These are phyloP conservation scores for Dipus sagitta DNA, from an alignment of 2,797 vertebrate species.

Conservation along the genomic window DNA sequence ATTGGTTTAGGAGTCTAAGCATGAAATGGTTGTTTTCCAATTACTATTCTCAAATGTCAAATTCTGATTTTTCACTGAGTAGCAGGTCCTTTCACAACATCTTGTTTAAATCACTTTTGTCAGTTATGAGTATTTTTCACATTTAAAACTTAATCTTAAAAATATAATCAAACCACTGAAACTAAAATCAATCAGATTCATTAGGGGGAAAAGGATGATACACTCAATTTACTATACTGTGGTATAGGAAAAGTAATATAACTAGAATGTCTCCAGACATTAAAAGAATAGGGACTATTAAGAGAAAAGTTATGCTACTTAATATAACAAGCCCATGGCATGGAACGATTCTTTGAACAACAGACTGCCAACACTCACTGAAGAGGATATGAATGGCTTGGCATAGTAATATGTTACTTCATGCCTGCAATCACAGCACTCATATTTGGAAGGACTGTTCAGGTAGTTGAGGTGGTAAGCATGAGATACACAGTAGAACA, in stretches of 20 bases:
- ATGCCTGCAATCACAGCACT: background rate
- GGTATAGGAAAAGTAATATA: background rate
- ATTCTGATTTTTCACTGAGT: background rate
- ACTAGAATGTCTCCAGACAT: background rate
- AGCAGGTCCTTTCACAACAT: slow-evolving; percentile 26
- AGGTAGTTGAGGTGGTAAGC: no score
- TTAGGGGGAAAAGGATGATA: background rate
- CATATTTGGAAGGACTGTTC: background rate
- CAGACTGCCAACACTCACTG: background rate
- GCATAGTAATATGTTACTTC: background rate
- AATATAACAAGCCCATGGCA: background rate
- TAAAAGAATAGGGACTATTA: slow-evolving; percentile 1
- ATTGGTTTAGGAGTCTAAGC: background rate
- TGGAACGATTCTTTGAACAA: background rate
- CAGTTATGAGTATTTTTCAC: slow-evolving; percentile 38
- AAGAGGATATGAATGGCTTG: background rate
- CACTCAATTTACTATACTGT: background rate
- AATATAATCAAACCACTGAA: slow-evolving; percentile 24
- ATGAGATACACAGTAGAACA: no score
- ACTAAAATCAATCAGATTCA: background rate
- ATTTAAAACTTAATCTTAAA: slow-evolving; percentile 51
- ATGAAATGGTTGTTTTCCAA: slow-evolving; percentile 26
- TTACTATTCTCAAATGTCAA: slow-evolving; percentile 44
- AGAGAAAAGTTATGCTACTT: background rate
- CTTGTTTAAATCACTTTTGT: slow-evolving; percentile 47